Percentiles rank a stretch among this genome's conserved stretches.
Conservation (phyloP, 2,113 vertebrate genomes). For the Pachyramphus minor region DNA sequence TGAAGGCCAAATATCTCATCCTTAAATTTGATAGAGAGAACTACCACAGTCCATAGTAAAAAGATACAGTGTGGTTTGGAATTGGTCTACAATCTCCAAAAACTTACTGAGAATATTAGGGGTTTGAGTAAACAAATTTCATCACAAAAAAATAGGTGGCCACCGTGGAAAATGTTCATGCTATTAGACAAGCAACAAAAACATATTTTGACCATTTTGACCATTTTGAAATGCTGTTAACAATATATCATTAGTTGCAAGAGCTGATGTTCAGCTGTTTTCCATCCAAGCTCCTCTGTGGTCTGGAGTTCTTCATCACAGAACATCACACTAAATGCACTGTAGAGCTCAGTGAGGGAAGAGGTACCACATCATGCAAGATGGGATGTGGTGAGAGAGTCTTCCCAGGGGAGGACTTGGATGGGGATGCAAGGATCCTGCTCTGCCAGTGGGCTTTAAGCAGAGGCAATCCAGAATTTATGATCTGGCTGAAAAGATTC, state of each 20-base stretch:
- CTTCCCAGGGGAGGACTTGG: not conserved
- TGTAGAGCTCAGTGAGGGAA: not conserved
- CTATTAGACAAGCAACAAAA: not conserved
- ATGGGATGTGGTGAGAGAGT: accelerated
- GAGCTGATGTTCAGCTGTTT: conserved; percentile 12
- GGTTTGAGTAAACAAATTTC: not conserved
- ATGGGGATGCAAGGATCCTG: not conserved
- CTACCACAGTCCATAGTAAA: not conserved
- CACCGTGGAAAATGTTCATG: not conserved
- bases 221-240: conserved; percentile 16
- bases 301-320: not conserved
- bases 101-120: not conserved
- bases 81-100: not conserved
- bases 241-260: not conserved
- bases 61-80: not conserved
- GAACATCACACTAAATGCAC: not conserved
- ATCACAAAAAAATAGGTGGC: not conserved
- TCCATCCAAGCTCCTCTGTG: not conserved
- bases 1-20: not conserved
- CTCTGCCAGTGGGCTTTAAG: not conserved
- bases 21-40: not conserved
- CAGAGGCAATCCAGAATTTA: not conserved
- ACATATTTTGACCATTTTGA: conserved; percentile 17
- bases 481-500: not conserved
- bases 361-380: not conserved